Base-by-base conservation (phyloP, 2,113 vertebrate species). In the Hepsetus odoe region DNA sequence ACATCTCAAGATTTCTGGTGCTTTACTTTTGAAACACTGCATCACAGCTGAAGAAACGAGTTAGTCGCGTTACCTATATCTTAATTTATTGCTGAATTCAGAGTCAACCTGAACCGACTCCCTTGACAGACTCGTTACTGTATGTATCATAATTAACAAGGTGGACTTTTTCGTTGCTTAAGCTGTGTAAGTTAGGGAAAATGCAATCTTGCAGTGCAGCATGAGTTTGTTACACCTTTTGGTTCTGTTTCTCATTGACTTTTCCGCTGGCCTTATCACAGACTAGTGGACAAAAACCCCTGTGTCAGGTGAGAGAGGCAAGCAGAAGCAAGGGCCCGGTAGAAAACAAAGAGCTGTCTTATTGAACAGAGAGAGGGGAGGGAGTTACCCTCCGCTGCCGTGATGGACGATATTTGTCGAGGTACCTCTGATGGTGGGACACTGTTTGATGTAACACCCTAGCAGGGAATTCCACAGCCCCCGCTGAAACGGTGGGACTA, bases 391-490 rank as follows among this genome's bases (percentile, higher is more conserved):
- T 30, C 55, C 28, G 51, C 83, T 81, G 85, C 80, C 79, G 69
- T 72, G 64, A 74, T 40, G 85, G 79, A 78, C 82, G 78, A 77
- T 90, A 81, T 89, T 92, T 91, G 85, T 85, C 11, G 80, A 89
- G 87, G 90, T 87, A 79, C 87, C 88, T 88, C 82, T 79, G 87
- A 89, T 81, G 86, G 89, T 79, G 85, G 87, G 84, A 90, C 80
- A 82, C 88, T 94, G 87, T 96, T 96, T 95, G 91, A 93, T 91
- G 90, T 92, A 92, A 91, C 94, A 93, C 92, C 90, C 91, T 91
- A 86, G 90, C 91, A 86, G 92, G 82, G 92, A 95, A 92, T 92
- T 94, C 90, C 93, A 86, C 92, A 92, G 90, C 86, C 92, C 88
- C 88, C 79, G 80, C 87, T 80, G 86, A 91, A 92, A 87, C 88